Percentiles rank a stretch among this genome's conserved stretches.
Conservation (phyloP, 2,113 vertebrate genomes). For the Zapornia atra region DNA sequence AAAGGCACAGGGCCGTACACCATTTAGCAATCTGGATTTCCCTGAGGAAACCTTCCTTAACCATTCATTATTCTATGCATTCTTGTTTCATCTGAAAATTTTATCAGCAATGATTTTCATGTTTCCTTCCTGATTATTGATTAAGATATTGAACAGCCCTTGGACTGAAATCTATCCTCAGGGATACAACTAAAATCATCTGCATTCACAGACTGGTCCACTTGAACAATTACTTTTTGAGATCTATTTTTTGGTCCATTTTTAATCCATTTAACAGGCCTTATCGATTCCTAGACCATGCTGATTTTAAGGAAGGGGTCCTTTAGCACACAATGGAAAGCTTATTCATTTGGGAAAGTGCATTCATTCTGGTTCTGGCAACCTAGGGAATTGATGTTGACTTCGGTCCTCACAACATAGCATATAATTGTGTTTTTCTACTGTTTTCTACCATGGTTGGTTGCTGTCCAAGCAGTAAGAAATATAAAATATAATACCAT, state of each 20-base stretch:
- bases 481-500: background rate
- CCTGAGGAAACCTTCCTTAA: background rate
- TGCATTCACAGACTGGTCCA: background rate
- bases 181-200: background rate
- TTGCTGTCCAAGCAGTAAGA: background rate
- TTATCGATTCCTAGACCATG: conserved; percentile 43
- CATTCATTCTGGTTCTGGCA: background rate
- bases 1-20: background rate
- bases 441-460: background rate
- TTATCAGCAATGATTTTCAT: conserved; percentile 53
- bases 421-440: background rate
- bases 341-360: conserved; percentile 40
- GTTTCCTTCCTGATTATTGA: conserved; percentile 56
- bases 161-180: background rate
- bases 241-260: conserved; percentile 39
- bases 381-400: background rate
- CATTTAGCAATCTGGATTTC: background rate
- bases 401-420: background rate
- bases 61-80: background rate
- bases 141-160: conserved; percentile 32
- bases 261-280: conserved; percentile 52
- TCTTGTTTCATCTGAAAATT: conserved; percentile 33
- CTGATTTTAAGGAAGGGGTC: conserved; percentile 11
- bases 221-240: conserved; percentile 15
- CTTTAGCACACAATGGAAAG: conserved; percentile 32